These are phyloP conservation scores for Ciconia nigra DNA, from an alignment of 2,797 vertebrate species.

Conservation along the genomic window DNA sequence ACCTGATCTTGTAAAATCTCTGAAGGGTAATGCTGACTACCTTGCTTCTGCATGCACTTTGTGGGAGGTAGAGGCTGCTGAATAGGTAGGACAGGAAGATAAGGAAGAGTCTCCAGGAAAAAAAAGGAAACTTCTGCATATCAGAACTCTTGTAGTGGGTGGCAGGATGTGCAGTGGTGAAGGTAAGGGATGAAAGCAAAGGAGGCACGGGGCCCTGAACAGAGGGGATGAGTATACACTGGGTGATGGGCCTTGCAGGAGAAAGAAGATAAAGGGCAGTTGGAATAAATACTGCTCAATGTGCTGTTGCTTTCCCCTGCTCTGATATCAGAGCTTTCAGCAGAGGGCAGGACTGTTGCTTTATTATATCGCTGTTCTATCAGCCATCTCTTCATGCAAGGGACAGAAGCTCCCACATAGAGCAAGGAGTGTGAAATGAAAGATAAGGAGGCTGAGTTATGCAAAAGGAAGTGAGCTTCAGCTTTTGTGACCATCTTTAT, in stretches of 20 bases:
- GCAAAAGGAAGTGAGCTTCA: neutral
- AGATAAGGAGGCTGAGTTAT: slow-evolving; percentile 16
- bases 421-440: neutral
- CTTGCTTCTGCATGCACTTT: neutral
- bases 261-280: neutral
- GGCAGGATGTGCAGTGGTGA: fast-evolving
- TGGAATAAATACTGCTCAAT: neutral
- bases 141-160: neutral
- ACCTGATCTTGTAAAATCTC: neutral
- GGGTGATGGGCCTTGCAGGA: neutral
- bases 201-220: neutral
- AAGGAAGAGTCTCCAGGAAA: neutral
- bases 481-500: neutral
- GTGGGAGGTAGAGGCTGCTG: neutral
- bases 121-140: neutral
- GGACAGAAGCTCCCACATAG: neutral
- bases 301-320: neutral
- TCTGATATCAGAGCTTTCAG: neutral
- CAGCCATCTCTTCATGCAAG: neutral
- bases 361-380: neutral
- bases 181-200: neutral
- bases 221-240: neutral
- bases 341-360: neutral
- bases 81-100: neutral
- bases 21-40: neutral